Conservation (phyloP, 2,888 invertebrate species). For the Platycnemis pennipes region DNA sequence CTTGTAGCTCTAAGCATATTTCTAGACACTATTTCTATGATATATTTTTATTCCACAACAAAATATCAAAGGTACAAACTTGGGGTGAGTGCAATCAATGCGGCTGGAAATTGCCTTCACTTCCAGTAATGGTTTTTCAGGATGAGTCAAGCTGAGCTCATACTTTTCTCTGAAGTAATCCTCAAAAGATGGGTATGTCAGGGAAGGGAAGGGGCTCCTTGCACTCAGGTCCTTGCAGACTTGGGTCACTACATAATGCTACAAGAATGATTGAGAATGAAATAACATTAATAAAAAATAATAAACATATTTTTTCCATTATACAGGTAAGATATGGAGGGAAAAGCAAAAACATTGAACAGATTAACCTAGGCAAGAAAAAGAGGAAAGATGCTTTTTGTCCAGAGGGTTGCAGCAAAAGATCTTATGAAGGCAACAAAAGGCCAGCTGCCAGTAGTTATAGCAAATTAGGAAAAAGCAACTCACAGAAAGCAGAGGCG, state of each 20-base stretch:
- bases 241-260: conserved; percentile 85
- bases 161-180: conserved; percentile 91
- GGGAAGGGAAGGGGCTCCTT: conserved; percentile 84
- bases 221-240: conserved; percentile 86
- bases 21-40: background rate
- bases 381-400: too few relatives aligned
- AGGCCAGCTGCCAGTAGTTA: too few relatives aligned
- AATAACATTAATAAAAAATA: too few relatives aligned
- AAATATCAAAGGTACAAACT: conserved; percentile 74
- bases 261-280: conserved; percentile 71
- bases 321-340: too few relatives aligned
- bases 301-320: too few relatives aligned
- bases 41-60: background rate
- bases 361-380: too few relatives aligned
- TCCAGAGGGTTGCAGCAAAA: too few relatives aligned
- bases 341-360: too few relatives aligned
- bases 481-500: too few relatives aligned
- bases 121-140: conserved; percentile 88
- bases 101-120: conserved; percentile 86
- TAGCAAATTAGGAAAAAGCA: too few relatives aligned
- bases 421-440: too few relatives aligned
- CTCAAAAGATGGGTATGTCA: conserved; percentile 83
- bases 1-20: too few relatives aligned
- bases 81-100: conserved; percentile 83
- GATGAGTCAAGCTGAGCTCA: conserved; percentile 83